Evolutionary conservation across 2,797 vertebrate species (phyloP).

Genomic region (Pseudomugil gertrudae): DNA sequence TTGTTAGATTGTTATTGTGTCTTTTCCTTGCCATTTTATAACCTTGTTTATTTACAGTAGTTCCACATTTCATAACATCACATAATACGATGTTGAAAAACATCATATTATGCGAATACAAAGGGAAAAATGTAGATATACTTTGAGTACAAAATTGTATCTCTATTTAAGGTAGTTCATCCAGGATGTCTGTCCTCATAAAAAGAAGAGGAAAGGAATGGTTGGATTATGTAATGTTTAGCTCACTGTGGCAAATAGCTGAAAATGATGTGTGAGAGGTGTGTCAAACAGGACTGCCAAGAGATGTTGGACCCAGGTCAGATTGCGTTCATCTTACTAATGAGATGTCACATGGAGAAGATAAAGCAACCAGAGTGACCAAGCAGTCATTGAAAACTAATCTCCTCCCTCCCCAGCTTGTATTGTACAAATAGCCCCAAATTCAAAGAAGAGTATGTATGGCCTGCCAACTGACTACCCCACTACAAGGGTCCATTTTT

Average conservation of each 20-base stretch:
- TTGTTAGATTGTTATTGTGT: constrained; percentile 24
- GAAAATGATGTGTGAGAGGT: constrained; percentile 84
- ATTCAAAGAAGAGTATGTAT: constrained; percentile 67
- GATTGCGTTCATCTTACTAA: constrained; percentile 82
- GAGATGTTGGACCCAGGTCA: constrained; percentile 77
- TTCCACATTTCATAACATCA: constrained; percentile 3
- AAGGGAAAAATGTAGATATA: neutral
- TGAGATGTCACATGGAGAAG: constrained; percentile 81
- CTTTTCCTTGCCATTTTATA: constrained; percentile 42
- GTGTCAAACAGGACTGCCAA: constrained; percentile 80
- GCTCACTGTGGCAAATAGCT: constrained; percentile 81
- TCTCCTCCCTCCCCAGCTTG: constrained; percentile 65
- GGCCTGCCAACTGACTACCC: constrained; percentile 81
- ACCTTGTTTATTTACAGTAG: constrained; percentile 49
- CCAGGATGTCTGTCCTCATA: constrained; percentile 55
- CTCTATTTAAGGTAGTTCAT: constrained; percentile 14
- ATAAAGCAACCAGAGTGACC: constrained; percentile 72
- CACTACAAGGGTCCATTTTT: constrained; percentile 80
- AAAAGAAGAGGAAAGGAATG: constrained; percentile 56
- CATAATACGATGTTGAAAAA: too few species aligned
- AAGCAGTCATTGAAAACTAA: constrained; percentile 74
- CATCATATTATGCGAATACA: neutral
- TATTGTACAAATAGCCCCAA: constrained; percentile 68
- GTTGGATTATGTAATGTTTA: constrained; percentile 78
- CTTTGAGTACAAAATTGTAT: constrained; percentile 15